phyloP scores from a whole-genome alignment of 2,888 invertebrate genomes.

The Mylabris sibirica region DNA sequence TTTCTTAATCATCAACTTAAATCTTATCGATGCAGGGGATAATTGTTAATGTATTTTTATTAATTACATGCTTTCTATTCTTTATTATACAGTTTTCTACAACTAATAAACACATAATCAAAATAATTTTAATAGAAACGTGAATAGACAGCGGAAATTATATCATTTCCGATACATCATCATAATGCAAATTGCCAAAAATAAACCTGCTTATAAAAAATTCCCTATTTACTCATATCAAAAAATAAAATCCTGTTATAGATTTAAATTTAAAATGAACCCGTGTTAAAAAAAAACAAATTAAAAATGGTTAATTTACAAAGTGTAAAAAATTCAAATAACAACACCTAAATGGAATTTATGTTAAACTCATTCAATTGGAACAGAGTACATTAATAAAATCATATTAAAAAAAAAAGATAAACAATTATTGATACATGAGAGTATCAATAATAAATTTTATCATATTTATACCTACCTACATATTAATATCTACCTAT shows the following conservation, averaged over 20 bases:
- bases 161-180: slow-evolving; percentile 5
- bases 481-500: neutral
- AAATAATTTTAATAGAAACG: neutral
- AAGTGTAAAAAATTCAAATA: neutral
- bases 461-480: neutral
- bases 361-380: neutral
- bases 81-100: no score
- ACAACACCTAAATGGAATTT: slow-evolving; percentile 2
- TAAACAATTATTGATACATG: neutral
- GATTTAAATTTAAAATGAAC: neutral
- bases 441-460: neutral
- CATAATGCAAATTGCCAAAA: neutral
- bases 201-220: neutral
- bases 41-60: no score
- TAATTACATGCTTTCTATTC: no score
- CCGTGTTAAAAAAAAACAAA: neutral
- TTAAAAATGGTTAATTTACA: neutral
- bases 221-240: no score
- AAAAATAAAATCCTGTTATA: neutral
- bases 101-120: neutral
- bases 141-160: neutral
- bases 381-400: neutral
- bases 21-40: no score
- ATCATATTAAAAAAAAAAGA: neutral
- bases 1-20: no score